Evolutionary conservation across 2,888 invertebrate species (phyloP).

Genomic region (Isoperla grammatica): DNA sequence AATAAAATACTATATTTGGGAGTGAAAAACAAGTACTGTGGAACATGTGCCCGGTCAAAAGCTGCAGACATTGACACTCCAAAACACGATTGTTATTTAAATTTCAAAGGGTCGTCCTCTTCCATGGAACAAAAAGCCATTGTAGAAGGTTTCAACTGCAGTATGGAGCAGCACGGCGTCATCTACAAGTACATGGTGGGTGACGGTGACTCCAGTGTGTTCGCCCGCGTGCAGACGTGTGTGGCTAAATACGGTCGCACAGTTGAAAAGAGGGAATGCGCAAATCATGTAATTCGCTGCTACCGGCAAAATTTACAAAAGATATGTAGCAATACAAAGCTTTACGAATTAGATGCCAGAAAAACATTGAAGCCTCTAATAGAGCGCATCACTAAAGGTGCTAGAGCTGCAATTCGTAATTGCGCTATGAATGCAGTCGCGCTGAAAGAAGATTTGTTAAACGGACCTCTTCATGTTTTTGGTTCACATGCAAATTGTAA

Average conservation of each 20-base stretch:
- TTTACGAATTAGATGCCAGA: not conserved
- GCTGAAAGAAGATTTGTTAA: constrained; percentile 21
- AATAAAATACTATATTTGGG: too few species aligned
- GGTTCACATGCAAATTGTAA: constrained; percentile 22
- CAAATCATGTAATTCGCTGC: constrained; percentile 24
- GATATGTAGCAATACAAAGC: not conserved
- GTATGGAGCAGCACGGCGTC: constrained; percentile 21
- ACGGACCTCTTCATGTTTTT: constrained; percentile 25
- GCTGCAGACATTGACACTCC: not conserved
- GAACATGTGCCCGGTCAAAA: constrained; percentile 11
- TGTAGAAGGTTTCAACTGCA: constrained; percentile 21
- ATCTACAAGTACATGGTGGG: constrained; percentile 25
- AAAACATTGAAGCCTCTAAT: not conserved
- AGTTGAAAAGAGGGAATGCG: constrained; percentile 25
- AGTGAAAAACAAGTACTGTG: too few species aligned
- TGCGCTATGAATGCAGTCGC: not conserved
- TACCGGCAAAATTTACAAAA: constrained; percentile 16
- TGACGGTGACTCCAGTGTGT: constrained; percentile 26
- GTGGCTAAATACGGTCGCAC: not conserved
- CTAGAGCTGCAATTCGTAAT: constrained; percentile 3
- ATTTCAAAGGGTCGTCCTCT: constrained; percentile 1
- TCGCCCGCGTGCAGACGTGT: constrained; percentile 10
- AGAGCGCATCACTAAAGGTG: not conserved
- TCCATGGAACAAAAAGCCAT: constrained; percentile 22
- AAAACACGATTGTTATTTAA: not conserved